phyloP scores from a whole-genome alignment of 2,888 invertebrate genomes.

The Alviniconcha strummeri region DNA sequence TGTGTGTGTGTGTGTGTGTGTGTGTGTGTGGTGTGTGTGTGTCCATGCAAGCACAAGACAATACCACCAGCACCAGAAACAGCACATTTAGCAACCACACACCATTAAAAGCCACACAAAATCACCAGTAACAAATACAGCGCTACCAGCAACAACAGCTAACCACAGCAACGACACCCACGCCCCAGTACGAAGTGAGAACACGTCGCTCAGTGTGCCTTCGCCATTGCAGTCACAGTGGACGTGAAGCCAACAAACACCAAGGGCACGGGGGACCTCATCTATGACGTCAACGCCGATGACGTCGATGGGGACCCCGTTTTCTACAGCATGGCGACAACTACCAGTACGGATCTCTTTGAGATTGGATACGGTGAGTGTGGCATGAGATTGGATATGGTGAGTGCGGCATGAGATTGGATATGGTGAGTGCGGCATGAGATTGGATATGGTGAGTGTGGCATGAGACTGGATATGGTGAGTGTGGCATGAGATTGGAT shows the following conservation, averaged over 20 bases:
- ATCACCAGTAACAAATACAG: conserved; percentile 1
- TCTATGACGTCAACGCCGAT: conserved; percentile 24
- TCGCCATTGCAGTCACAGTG: not conserved
- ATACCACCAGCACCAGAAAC: too few species aligned
- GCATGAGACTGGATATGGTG: too few species aligned
- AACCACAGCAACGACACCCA: not conserved
- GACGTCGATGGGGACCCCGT: conserved; percentile 36
- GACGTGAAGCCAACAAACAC: not conserved
- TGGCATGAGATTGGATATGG: too few species aligned
- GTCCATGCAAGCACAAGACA: not conserved
- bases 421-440: too few species aligned
- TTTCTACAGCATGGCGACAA: conserved; percentile 31
- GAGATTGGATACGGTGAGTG: conserved; percentile 34
- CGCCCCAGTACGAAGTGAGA: not conserved
- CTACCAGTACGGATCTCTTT: conserved; percentile 24
- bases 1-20: not conserved
- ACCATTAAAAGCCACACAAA: too few species aligned
- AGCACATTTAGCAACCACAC: too few species aligned
- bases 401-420: too few species aligned
- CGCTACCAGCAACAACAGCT: not conserved
- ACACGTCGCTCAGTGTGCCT: not conserved
- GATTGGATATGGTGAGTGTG: too few species aligned
- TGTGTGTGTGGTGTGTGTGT: not conserved
- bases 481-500: too few species aligned
- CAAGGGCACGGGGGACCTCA: not conserved